Evolutionary conservation across 2,113 vertebrate genomes (phyloP).

Genomic region (Romanogobio albipinnatus): DNA sequence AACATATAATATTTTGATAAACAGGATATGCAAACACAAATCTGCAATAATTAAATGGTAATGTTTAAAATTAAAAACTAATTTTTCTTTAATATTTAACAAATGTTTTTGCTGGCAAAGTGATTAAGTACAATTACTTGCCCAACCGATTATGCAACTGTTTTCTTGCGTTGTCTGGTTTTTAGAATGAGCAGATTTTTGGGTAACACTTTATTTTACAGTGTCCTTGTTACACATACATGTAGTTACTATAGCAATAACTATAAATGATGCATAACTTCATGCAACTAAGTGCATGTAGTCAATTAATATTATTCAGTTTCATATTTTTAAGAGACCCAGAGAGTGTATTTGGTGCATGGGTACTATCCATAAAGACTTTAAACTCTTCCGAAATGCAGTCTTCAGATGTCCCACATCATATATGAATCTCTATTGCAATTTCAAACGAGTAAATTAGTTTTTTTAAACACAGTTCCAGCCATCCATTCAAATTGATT

Average conservation of each 20-base stretch:
- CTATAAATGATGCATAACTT: too few species aligned
- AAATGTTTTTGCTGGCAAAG: background rate
- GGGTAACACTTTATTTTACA: too few species aligned
- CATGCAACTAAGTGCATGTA: too few species aligned
- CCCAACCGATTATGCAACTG: background rate
- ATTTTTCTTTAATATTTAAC: background rate
- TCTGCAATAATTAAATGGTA: background rate
- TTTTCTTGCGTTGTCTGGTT: background rate
- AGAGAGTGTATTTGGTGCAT: conserved; percentile 15
- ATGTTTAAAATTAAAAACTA: background rate
- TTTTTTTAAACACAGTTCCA: conserved; percentile 1
- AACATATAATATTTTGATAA: background rate
- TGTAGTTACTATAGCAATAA: too few species aligned
- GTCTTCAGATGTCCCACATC: conserved; percentile 7
- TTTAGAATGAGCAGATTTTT: background rate
- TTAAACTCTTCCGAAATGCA: conserved; percentile 23
- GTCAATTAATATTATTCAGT: too few species aligned
- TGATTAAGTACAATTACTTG: background rate
- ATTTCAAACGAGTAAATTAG: conserved; percentile 16
- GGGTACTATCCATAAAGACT: conserved; percentile 13
- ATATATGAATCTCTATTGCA: background rate
- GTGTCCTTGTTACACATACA: too few species aligned
- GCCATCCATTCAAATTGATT: conserved; percentile 30
- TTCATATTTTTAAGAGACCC: conserved; percentile 22
- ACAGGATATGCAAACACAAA: background rate